Evolutionary conservation across 2,888 invertebrate genomes (phyloP), one percentile per base, ranked within the genome.

Genomic region (Argyresthia albistria): DNA sequence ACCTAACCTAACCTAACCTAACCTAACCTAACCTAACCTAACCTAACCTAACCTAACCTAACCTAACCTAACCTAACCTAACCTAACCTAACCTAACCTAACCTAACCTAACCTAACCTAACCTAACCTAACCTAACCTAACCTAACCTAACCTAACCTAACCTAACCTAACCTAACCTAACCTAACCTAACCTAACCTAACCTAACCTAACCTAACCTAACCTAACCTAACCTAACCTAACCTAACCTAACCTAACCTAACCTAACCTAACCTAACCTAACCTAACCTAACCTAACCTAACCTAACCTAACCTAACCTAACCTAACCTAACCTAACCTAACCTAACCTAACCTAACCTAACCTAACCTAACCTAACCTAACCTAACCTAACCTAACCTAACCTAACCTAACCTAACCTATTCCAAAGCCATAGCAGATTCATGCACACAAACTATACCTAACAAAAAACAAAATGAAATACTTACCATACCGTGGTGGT

Each of bases 111-210:
- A 8, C 1, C 14, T 45, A 1, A 55, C 53, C 51, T 46, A 51
- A 51, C 46, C 51, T 46, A 51, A 51, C 46, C 51, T 55, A 51
- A 53, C 51, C 49, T 50, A 53, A 53, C 53, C 50, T 46, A 53
- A 53, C 53, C 53, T 57, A 53, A 58, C 56, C 56, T 55, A 53
- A 59, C 46, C 46, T 46, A 46, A 46, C 46, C 46, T 46, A 46
- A 46, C 25, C 54, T 55, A 55, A 56, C 56, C 56, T 56, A 55
- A 56, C 55, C 56, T 54, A 55, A 57, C 55, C 57, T 55, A 54
- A 56, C 57, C 57, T 53, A 54, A 57, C 54, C 54, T 54, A 53
- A 56, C 53, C 54, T 54, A 51, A 56, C 54, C 56, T 54, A 52
- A 56, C 53, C 56, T 53, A 52, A 54, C 50, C 56, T 52, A 53